A percentile compares a stretch with the other conserved stretches of the same genome.
These are phyloP conservation scores for Parazoanthus atlanticus DNA, from an alignment of 92 coral and sea anemone genomes.

Conservation along the genomic window DNA sequence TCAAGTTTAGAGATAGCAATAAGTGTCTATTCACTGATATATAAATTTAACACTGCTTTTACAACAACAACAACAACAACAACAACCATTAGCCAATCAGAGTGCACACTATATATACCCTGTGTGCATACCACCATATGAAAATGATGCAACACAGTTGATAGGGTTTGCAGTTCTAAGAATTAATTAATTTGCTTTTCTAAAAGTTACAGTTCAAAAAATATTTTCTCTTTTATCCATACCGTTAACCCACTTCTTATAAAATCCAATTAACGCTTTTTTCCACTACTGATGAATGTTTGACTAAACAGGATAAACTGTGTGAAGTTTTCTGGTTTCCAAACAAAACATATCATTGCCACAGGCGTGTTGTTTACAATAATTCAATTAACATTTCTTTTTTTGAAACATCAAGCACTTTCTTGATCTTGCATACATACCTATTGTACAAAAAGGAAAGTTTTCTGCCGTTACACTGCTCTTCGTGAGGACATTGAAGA, in stretches of 20 bases:
- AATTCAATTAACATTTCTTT: background rate
- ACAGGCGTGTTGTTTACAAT: background rate
- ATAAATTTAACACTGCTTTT: background rate
- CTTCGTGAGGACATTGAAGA: constrained; percentile 96
- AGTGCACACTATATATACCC: background rate
- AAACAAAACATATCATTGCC: background rate
- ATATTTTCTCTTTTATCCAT: background rate
- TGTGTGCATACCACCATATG: too few relatives aligned
- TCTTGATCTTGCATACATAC: constrained; percentile 48
- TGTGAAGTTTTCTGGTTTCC: background rate
- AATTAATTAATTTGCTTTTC: too few relatives aligned
- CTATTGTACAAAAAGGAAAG: constrained; percentile 98
- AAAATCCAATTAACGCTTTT: background rate
- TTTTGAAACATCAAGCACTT: background rate
- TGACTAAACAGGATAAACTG: too few relatives aligned
- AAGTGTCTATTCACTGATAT: too few relatives aligned
- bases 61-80: too few relatives aligned
- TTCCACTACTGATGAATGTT: background rate
- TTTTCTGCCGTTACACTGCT: constrained; percentile 93
- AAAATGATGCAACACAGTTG: background rate
- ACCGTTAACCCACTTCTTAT: background rate
- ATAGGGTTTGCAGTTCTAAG: background rate
- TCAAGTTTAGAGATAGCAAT: too few relatives aligned
- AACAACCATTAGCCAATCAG: background rate
- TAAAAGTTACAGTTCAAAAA: background rate